Base-by-base conservation (phyloP, 2,797 vertebrate genomes). In the Parauchenoglanis ngamensis region DNA sequence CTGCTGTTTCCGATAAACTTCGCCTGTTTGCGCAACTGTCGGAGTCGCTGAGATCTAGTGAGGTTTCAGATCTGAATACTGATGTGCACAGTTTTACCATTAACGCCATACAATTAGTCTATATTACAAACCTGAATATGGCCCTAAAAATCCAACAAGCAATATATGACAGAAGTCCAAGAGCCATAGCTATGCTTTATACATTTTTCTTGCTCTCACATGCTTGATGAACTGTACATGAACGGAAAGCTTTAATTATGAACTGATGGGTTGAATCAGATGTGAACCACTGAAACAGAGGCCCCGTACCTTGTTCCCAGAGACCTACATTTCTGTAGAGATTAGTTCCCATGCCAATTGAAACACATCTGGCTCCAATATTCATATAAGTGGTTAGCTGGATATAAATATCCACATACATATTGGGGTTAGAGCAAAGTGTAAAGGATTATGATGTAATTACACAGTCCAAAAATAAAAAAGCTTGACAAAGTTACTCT, bases 341-440 rank as follows among this genome's bases (percentile, higher is more conserved):
- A n/a, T 78, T 86, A 79, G 21, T 70, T 79, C 61, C 52, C 63
- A 68, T 15, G 25, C 49, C 59, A 40, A 44, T 72, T 40, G 17
- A 86, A 59, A 80, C 52, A 72, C 65, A 46, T 70, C 85, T 81
- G 25, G 23, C 76, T 31, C 23, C 13, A 59, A 70, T 59, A 31
- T 86, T 80, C 25, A 44, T 65, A 57, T 81, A 68, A 86, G 57
- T 80, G 54, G 35, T 77, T 80, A 63, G 35, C 21, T 61, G 35
- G 57, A 80, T 61, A 44, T 61, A 63, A 23, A 80, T 59, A 21
- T 3, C 4, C 31, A 23, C 56, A 21, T 3, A 10, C 31, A 35
- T 59, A 79, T 59, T 79, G 7, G 76, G 61, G n/a, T 40, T 68
- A 25, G 65, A 72, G 54, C 56, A 59, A 54, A 25, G 54, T 28